phyloP scores from a whole-genome alignment of 2,113 vertebrate genomes.

The Pseudorasbora parva region DNA sequence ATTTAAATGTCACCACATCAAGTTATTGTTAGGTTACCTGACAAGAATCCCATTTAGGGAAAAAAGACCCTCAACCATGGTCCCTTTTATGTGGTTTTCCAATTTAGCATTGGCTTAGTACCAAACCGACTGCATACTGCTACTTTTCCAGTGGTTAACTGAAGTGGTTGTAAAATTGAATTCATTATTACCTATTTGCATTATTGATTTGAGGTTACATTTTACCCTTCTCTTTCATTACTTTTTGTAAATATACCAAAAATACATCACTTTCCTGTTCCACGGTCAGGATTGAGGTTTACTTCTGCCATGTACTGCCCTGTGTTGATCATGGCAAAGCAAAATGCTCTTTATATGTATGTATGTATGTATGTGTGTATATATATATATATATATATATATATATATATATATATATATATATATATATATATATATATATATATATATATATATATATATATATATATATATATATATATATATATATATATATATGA shows the following conservation, averaged over 20 bases:
- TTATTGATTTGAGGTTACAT: slow-evolving; percentile 15
- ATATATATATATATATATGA: slow-evolving; percentile 29
- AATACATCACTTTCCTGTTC: neutral
- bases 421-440: slow-evolving; percentile 1
- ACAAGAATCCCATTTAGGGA: neutral
- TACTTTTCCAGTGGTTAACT: slow-evolving; percentile 3
- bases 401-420: neutral
- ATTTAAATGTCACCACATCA: neutral
- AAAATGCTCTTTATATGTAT: neutral
- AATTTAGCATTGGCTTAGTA: neutral
- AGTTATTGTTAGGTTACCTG: neutral
- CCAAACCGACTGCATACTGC: neutral
- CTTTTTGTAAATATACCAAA: neutral
- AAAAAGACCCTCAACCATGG: neutral
- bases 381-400: neutral
- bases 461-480: neutral
- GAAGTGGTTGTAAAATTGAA: neutral
- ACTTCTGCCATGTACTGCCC: neutral
- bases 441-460: neutral
- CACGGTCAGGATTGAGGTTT: slow-evolving; percentile 19
- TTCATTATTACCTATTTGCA: slow-evolving; percentile 2
- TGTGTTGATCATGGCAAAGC: slow-evolving; percentile 47
- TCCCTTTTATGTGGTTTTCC: neutral
- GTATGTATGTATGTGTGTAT: too few species aligned
- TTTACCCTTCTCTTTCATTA: slow-evolving; percentile 24